These are phyloP conservation scores for Diglossa brunneiventris DNA, from an alignment of 2,113 vertebrate genomes.

Conservation along the genomic window DNA sequence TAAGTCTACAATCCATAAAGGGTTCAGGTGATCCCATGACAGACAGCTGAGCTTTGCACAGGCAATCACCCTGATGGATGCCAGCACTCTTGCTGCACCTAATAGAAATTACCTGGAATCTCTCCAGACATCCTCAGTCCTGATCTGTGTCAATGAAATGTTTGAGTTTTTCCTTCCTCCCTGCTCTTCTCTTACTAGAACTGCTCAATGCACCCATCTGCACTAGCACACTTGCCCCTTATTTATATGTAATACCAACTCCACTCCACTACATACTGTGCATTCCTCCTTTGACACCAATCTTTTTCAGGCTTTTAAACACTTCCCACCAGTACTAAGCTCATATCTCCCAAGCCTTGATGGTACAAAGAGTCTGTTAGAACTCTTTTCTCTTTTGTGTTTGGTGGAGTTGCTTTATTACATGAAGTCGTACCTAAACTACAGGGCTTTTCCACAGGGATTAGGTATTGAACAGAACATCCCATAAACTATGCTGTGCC, in stretches of 20 bases:
- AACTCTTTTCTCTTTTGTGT: neutral
- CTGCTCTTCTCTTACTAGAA: neutral
- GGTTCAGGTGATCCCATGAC: neutral
- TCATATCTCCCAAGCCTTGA: neutral
- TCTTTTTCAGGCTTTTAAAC: neutral
- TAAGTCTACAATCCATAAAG: neutral
- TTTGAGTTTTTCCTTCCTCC: neutral
- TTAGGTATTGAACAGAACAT: neutral
- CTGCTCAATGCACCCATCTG: neutral
- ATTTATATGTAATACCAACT: neutral
- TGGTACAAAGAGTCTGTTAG: neutral
- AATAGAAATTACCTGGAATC: neutral
- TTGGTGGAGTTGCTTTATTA: neutral
- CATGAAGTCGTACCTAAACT: neutral
- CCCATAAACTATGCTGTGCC: neutral
- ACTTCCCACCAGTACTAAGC: neutral
- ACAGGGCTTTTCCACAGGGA: neutral
- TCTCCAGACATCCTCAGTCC: neutral
- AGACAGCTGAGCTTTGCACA: neutral
- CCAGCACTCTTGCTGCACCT: neutral
- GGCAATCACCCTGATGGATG: neutral
- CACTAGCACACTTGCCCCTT: neutral
- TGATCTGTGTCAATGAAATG: neutral
- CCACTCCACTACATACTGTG: neutral
- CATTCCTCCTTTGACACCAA: neutral